A percentile compares a stretch with the other conserved stretches of the same genome.
These are phyloP conservation scores for Anorthoa munda DNA, from an alignment of 2,888 invertebrate species.

Conservation along the genomic window DNA sequence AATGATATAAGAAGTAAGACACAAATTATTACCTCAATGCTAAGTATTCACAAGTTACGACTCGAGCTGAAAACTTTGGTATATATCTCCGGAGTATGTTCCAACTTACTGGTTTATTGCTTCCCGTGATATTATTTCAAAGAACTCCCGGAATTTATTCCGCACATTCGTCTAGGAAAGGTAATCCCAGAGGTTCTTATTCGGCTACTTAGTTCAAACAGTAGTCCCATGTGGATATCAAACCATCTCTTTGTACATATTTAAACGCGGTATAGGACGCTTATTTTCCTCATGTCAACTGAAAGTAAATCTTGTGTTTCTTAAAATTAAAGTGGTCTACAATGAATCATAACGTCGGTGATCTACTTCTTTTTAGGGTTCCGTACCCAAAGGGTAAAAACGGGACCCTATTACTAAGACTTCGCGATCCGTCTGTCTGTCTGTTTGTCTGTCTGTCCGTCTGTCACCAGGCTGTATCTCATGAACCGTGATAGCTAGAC, in stretches of 20 bases:
- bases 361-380: too few relatives aligned
- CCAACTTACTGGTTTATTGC: constrained; percentile 89
- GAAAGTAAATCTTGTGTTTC: background rate
- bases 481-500: too few relatives aligned
- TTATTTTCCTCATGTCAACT: constrained; percentile 41
- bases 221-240: constrained; percentile 73
- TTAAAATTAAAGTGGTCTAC: background rate
- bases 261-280: constrained; percentile 68
- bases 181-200: constrained; percentile 86
- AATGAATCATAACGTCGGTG: background rate
- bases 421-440: too few relatives aligned
- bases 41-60: constrained; percentile 81
- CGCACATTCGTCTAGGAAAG: constrained; percentile 82
- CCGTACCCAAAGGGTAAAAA: too few relatives aligned
- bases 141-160: constrained; percentile 88
- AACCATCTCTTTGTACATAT: constrained; percentile 75
- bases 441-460: too few relatives aligned
- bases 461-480: too few relatives aligned
- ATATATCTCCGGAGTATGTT: constrained; percentile 86
- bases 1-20: constrained; percentile 72
- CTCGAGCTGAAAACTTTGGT: constrained; percentile 85
- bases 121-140: constrained; percentile 89
- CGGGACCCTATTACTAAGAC: too few relatives aligned
- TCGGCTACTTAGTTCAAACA: constrained; percentile 86
- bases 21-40: constrained; percentile 78